A percentile compares a stretch with the other conserved stretches of the same genome.
Conservation (phyloP, 2,113 vertebrate genomes). For the Meles meles region DNA sequence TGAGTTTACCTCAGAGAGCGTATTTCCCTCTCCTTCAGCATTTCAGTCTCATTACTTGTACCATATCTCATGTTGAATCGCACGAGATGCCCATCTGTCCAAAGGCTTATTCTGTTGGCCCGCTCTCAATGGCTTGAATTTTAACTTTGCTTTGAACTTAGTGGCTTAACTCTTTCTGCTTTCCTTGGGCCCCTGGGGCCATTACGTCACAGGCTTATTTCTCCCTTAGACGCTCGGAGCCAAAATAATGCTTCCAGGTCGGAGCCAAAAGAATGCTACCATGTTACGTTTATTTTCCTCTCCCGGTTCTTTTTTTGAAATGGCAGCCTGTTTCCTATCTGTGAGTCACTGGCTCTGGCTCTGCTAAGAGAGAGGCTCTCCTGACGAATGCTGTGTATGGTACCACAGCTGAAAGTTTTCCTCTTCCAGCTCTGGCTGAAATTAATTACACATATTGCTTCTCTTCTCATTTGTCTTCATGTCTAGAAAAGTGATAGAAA, state of each 20-base stretch:
- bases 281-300: neutral
- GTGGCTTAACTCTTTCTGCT: neutral
- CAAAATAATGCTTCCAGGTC: neutral
- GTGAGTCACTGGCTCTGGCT: neutral
- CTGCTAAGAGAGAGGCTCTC: neutral
- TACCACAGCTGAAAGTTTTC: neutral
- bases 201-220: neutral
- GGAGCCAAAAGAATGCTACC: neutral
- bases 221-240: neutral
- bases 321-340: neutral
- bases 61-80: neutral
- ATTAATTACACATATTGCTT: conserved; percentile 62
- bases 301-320: neutral
- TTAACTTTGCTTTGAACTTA: conserved; percentile 26
- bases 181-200: neutral
- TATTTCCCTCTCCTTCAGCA: conserved; percentile 8
- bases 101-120: neutral
- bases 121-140: neutral
- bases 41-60: neutral
- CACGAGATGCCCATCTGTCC: neutral
- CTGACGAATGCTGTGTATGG: neutral
- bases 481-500: conserved; percentile 59
- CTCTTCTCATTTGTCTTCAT: conserved; percentile 63
- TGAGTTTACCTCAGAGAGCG: conserved; percentile 38
- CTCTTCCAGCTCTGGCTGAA: conserved; percentile 55